Conservation (phyloP, 2,797 vertebrate species). For the Cyprinodon diabolis region DNA sequence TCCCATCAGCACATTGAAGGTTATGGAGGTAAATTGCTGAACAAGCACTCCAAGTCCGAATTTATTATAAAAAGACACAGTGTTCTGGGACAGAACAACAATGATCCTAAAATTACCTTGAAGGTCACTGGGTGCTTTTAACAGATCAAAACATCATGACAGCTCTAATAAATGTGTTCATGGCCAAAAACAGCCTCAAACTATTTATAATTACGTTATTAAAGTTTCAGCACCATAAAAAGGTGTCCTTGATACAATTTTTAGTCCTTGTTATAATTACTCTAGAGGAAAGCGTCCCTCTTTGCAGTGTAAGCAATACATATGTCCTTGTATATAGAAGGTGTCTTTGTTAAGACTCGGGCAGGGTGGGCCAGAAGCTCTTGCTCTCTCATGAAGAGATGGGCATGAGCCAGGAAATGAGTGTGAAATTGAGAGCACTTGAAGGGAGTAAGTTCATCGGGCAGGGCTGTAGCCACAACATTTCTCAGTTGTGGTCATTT, state of each 20-base stretch:
- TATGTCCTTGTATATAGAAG: constrained; percentile 18
- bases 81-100: not conserved
- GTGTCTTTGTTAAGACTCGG: constrained; percentile 39
- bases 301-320: constrained; percentile 34
- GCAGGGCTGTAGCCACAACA: constrained; percentile 35
- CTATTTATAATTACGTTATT: not conserved
- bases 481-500: constrained; percentile 37
- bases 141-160: not conserved
- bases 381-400: constrained; percentile 45
- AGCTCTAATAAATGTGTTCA: not conserved
- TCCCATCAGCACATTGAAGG: not conserved
- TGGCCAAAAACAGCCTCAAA: not conserved
- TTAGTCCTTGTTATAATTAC: constrained; percentile 3
- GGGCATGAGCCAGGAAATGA: constrained; percentile 62
- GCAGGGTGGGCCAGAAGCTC: constrained; percentile 33
- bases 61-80: not conserved
- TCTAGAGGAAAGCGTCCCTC: constrained; percentile 20
- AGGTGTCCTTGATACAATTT: constrained; percentile 4
- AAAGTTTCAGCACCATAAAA: constrained; percentile 6
- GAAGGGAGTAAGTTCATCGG: constrained; percentile 58
- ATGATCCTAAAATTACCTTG: not conserved
- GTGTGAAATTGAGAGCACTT: constrained; percentile 59
- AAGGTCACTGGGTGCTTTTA: not conserved
- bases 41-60: not conserved
- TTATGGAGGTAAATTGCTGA: not conserved